These are phyloP conservation scores for Trachymyrmex cornetzi DNA, from an alignment of 1,140 invertebrate genomes.

Conservation along the genomic window DNA sequence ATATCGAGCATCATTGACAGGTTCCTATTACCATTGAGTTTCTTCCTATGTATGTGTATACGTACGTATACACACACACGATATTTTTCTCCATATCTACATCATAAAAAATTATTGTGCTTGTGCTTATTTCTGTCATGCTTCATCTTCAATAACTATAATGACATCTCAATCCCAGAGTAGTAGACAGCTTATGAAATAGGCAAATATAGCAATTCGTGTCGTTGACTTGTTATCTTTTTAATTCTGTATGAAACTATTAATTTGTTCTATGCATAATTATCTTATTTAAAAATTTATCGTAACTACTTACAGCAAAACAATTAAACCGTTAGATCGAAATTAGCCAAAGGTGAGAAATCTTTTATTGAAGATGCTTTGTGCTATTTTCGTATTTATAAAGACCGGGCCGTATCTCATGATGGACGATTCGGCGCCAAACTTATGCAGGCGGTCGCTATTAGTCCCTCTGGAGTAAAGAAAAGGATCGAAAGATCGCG, in stretches of 20 bases:
- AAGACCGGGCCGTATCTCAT: neutral
- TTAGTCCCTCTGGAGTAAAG: conserved; percentile 18
- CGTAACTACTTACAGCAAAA: neutral
- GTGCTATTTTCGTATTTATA: conserved; percentile 9
- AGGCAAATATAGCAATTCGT: neutral
- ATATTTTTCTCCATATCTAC: neutral
- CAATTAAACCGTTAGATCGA: conserved; percentile 10
- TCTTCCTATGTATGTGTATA: neutral
- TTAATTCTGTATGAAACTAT: neutral
- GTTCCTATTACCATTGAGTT: conserved; percentile 12
- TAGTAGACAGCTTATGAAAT: neutral
- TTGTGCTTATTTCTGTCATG: neutral
- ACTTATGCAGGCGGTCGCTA: neutral
- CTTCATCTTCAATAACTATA: neutral
- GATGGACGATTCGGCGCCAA: neutral
- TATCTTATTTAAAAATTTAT: conserved; percentile 3
- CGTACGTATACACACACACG: no score
- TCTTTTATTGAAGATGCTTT: conserved; percentile 9
- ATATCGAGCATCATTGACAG: conserved; percentile 20
- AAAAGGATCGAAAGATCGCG: conserved; percentile 37
- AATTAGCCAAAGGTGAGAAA: neutral
- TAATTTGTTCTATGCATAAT: neutral
- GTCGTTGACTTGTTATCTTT: neutral
- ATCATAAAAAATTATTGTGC: neutral
- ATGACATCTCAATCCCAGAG: neutral